A percentile compares a stretch with the other conserved stretches of the same genome.
These are phyloP conservation scores for Parnassius smintheus DNA, from an alignment of 2,888 invertebrate species.

Conservation along the genomic window DNA sequence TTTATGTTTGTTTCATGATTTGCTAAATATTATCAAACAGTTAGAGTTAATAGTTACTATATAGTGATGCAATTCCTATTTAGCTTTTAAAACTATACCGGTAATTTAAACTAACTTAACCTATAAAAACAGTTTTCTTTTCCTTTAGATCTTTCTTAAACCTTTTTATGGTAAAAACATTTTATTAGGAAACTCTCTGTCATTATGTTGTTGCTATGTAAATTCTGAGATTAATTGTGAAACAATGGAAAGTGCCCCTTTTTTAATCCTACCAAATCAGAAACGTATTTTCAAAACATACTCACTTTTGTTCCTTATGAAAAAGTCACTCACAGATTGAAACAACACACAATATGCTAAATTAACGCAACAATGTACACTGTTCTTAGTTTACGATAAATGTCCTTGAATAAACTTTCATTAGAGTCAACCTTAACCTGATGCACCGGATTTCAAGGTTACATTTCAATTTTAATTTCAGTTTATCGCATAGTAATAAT, in stretches of 20 bases:
- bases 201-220: too few relatives aligned
- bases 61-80: too few relatives aligned
- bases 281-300: not conserved
- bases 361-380: not conserved
- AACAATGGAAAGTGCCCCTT: not conserved
- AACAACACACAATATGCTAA: not conserved
- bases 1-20: too few relatives aligned
- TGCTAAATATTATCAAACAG: too few relatives aligned
- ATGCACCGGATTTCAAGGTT: slow-evolving; percentile 4
- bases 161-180: too few relatives aligned
- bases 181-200: too few relatives aligned
- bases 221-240: too few relatives aligned
- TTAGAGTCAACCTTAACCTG: slow-evolving; percentile 20
- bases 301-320: not conserved
- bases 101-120: too few relatives aligned
- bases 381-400: slow-evolving; percentile 7
- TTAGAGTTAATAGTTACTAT: too few relatives aligned
- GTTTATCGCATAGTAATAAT: not conserved
- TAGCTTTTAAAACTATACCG: too few relatives aligned
- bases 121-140: too few relatives aligned
- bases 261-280: not conserved
- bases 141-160: too few relatives aligned
- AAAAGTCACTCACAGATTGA: not conserved
- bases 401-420: slow-evolving; percentile 19
- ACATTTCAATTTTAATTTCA: slow-evolving; percentile 3